These are phyloP conservation scores for Gallinago nigripennis DNA, from an alignment of 2,797 vertebrate genomes.

Conservation along the genomic window DNA sequence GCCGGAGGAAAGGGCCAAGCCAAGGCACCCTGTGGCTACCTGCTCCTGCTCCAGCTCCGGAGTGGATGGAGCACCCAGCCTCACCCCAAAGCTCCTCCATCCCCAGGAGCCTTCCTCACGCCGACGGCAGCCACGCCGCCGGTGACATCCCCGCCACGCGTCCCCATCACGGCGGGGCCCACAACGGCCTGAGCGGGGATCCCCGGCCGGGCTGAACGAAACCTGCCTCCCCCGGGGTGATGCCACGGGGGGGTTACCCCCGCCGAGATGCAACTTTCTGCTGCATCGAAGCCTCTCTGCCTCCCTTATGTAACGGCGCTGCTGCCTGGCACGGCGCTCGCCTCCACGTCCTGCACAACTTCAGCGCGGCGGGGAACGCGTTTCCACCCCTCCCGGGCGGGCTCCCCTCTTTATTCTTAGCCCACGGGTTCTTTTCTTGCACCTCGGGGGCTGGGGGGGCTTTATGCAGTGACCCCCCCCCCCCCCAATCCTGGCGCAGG, in stretches of 20 bases:
- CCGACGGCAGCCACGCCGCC: not conserved
- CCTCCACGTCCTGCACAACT: conserved; percentile 50
- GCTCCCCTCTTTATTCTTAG: not conserved
- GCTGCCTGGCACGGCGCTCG: conserved; percentile 43
- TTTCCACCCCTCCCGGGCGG: not conserved
- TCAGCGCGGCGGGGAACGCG: not conserved
- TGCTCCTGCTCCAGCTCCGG: not conserved
- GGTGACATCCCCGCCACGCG: not conserved
- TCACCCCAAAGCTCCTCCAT: not conserved
- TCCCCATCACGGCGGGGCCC: not conserved
- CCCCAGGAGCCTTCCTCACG: not conserved
- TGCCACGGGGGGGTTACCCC: not conserved
- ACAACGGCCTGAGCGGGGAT: not conserved
- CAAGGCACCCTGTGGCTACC: not conserved
- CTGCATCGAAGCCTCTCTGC: conserved; percentile 38
- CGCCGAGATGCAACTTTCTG: conserved; percentile 36
- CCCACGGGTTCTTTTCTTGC: not conserved
- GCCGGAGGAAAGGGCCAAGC: not conserved
- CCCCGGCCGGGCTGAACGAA: not conserved
- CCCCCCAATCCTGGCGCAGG: rapidly evolving
- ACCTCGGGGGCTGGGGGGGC: not conserved
- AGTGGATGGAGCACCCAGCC: not conserved
- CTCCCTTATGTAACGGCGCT: conserved; percentile 52
- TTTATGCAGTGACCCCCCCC: not conserved
- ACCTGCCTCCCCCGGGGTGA: not conserved